Evolutionary conservation across 1,140 invertebrate genomes (phyloP).

Genomic region (Mamestra configurata): DNA sequence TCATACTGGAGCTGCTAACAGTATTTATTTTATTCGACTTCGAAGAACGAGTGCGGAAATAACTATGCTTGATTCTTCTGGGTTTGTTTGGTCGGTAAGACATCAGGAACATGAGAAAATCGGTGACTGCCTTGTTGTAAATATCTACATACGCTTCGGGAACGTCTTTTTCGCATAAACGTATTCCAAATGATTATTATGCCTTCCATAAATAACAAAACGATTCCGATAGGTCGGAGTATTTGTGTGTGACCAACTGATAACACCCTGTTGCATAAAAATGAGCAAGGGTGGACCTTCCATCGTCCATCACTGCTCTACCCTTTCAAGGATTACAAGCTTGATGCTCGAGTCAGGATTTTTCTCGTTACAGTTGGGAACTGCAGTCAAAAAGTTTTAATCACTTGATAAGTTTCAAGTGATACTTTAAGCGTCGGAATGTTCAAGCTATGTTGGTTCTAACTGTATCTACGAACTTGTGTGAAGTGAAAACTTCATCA

Average conservation of each 20-base stretch:
- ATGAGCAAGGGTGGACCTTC: background rate
- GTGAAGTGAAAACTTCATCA: background rate
- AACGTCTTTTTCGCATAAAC: too few species aligned
- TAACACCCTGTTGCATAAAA: background rate
- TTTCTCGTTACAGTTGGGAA: background rate
- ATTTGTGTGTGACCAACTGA: background rate
- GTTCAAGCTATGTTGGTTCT: background rate
- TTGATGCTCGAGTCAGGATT: background rate
- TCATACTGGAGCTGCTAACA: background rate
- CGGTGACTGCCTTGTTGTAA: too few species aligned
- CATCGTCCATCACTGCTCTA: background rate
- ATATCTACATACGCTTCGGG: too few species aligned
- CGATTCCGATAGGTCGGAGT: background rate
- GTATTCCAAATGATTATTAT: too few species aligned
- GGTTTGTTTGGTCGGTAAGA: too few species aligned
- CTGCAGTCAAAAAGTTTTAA: background rate
- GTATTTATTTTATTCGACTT: too few species aligned
- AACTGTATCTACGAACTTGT: background rate
- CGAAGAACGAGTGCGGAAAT: too few species aligned
- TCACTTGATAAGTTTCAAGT: conserved; percentile 4
- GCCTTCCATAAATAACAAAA: too few species aligned
- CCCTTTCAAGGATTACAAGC: background rate
- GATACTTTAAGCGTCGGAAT: background rate
- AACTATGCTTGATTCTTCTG: background rate
- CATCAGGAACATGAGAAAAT: too few species aligned